Conservation (phyloP, 2,113 vertebrate genomes). For the Poecile atricapillus region DNA sequence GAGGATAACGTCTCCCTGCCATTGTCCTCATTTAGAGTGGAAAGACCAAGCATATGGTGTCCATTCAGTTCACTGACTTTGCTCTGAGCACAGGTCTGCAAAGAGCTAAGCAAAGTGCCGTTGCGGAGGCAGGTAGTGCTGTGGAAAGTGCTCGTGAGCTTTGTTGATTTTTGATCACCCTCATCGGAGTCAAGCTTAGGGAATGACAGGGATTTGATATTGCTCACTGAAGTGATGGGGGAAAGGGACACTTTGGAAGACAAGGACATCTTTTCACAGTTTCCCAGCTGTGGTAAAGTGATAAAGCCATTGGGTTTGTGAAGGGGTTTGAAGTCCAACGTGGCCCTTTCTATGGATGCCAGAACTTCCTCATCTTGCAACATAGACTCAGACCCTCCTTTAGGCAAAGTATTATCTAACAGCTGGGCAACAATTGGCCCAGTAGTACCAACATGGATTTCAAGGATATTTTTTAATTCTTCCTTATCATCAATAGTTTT, state of each 20-base stretch:
- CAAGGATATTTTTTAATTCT: conserved; percentile 90
- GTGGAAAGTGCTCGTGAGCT: conserved; percentile 70
- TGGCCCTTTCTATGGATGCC: conserved; percentile 70
- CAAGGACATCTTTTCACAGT: conserved; percentile 79
- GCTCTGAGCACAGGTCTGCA: conserved; percentile 68
- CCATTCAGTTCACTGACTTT: conserved; percentile 77
- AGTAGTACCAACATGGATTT: conserved; percentile 78
- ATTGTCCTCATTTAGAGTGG: conserved; percentile 67
- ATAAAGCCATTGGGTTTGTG: conserved; percentile 95
- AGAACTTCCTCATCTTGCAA: conserved; percentile 74
- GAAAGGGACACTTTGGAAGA: conserved; percentile 82
- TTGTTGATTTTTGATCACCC: conserved; percentile 71
- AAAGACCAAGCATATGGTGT: conserved; percentile 64
- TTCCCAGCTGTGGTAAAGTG: conserved; percentile 85
- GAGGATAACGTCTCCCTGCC: conserved; percentile 59
- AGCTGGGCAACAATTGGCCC: conserved; percentile 72
- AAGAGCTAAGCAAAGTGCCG: conserved; percentile 71
- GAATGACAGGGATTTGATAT: conserved; percentile 95
- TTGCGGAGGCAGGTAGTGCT: conserved; percentile 80
- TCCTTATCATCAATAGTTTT: conserved; percentile 96
- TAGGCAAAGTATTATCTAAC: conserved; percentile 70
- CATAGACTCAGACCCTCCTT: conserved; percentile 56
- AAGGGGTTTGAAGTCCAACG: conserved; percentile 77
- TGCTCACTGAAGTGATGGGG: conserved; percentile 80
- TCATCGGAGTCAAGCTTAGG: conserved; percentile 92